Evolutionary conservation across 2,797 vertebrate genomes (phyloP).

Genomic region (Argyrosomus regius): DNA sequence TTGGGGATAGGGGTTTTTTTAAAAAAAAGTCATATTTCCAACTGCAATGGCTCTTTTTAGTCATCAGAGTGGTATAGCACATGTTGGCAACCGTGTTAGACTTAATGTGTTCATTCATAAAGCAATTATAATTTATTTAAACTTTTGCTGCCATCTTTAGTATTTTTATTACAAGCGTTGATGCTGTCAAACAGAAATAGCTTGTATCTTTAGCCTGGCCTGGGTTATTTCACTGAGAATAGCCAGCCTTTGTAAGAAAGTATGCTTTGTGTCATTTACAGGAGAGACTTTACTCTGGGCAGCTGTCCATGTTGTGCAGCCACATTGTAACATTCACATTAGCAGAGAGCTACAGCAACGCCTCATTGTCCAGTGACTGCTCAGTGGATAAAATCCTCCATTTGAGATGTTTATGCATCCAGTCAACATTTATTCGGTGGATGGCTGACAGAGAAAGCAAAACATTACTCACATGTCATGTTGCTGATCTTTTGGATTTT

Average conservation of each 20-base stretch:
- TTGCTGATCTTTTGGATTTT: conserved; percentile 46
- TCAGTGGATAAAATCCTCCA: conserved; percentile 51
- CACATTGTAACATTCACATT: conserved; percentile 54
- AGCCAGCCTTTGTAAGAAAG: conserved; percentile 59
- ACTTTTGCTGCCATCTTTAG: conserved; percentile 46
- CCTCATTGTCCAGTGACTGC: conserved; percentile 49
- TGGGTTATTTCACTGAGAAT: conserved; percentile 62
- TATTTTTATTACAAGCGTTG: conserved; percentile 48
- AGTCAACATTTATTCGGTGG: conserved; percentile 45
- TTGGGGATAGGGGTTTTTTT: conserved; percentile 30
- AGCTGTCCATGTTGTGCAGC: conserved; percentile 62
- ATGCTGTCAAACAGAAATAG: conserved; percentile 54
- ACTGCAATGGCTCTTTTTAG: conserved; percentile 47
- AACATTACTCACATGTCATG: conserved; percentile 42
- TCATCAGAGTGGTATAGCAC: conserved; percentile 55
- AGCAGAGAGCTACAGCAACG: conserved; percentile 35
- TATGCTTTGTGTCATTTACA: conserved; percentile 58
- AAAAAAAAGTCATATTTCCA: conserved; percentile 45
- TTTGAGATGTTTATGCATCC: conserved; percentile 53
- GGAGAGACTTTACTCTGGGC: conserved; percentile 59
- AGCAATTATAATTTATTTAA: conserved; percentile 52
- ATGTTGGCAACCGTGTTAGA: conserved; percentile 48
- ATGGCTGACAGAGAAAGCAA: conserved; percentile 40
- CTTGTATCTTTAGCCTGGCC: conserved; percentile 25
- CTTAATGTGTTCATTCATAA: conserved; percentile 56